Evolutionary conservation across 2,888 invertebrate species (phyloP).

Genomic region (Sclerodermus sp.): DNA sequence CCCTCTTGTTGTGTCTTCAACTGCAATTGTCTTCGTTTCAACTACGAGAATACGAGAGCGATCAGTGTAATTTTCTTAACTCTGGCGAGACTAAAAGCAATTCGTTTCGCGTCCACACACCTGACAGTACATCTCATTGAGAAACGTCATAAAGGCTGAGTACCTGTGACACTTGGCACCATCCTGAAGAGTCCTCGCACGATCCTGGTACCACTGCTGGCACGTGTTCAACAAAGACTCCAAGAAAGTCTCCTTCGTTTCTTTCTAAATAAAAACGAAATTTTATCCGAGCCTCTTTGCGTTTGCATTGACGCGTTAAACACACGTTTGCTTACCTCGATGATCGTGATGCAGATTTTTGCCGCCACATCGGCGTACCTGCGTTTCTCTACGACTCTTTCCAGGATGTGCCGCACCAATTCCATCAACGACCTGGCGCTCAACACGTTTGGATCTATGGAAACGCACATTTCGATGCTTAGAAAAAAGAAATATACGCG

Average conservation of each 20-base stretch:
- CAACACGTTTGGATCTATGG: slow-evolving; percentile 75
- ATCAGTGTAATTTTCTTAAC: background rate
- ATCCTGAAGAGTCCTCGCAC: slow-evolving; percentile 65
- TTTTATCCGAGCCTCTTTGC: background rate
- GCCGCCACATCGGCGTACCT: slow-evolving; percentile 82
- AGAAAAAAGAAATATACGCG: too few relatives aligned
- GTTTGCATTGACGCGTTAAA: background rate
- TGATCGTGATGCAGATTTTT: slow-evolving; percentile 81
- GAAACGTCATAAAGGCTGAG: slow-evolving; percentile 81
- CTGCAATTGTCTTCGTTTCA: slow-evolving; percentile 70
- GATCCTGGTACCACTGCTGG: slow-evolving; percentile 87
- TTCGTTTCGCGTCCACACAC: slow-evolving; percentile 35
- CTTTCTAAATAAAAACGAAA: slow-evolving; percentile 61
- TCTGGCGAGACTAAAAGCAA: background rate
- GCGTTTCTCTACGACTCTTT: slow-evolving; percentile 77
- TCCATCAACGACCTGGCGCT: slow-evolving; percentile 79
- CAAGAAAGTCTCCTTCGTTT: slow-evolving; percentile 84
- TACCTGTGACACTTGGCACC: slow-evolving; percentile 39
- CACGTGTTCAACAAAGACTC: slow-evolving; percentile 87
- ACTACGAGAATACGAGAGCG: slow-evolving; percentile 49
- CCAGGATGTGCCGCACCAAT: slow-evolving; percentile 78
- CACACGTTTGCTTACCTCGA: slow-evolving; percentile 63
- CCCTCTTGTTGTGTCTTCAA: slow-evolving; percentile 62
- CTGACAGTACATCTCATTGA: slow-evolving; percentile 87
- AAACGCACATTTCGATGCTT: background rate